Percentiles rank a stretch among this genome's conserved stretches.
Evolutionary conservation across 2,888 invertebrate species (phyloP).

Genomic region (Charanyca ferruginea): DNA sequence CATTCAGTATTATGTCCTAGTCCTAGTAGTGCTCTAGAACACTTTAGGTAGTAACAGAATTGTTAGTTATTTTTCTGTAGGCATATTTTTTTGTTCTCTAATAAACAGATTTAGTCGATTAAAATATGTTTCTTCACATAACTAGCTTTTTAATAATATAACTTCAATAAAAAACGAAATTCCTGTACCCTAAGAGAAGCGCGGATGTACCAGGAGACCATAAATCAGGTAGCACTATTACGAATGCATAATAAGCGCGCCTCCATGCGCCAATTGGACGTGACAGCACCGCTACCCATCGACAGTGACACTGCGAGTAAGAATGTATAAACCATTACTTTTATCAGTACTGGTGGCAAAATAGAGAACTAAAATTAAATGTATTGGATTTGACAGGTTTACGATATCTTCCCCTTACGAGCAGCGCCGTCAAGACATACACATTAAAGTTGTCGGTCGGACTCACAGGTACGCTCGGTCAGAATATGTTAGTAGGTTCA

Average conservation of each 20-base stretch:
- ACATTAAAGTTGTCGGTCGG: conserved; percentile 10
- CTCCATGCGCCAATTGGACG: conserved; percentile 33
- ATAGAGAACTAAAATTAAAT: conserved; percentile 33
- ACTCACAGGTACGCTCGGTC: not conserved
- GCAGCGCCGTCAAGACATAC: conserved; percentile 1
- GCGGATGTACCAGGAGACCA: conserved; percentile 39
- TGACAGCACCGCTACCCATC: conserved; percentile 36
- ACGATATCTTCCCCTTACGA: conserved; percentile 25
- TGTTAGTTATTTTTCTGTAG: too few species aligned
- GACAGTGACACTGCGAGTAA: conserved; percentile 32
- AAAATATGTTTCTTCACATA: too few species aligned
- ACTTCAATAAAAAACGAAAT: too few species aligned
- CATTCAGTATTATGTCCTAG: too few species aligned
- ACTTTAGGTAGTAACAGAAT: too few species aligned
- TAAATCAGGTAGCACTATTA: conserved; percentile 45
- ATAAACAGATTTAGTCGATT: too few species aligned
- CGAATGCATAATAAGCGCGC: conserved; percentile 36
- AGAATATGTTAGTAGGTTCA: conserved; percentile 10
- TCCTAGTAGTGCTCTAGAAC: too few species aligned
- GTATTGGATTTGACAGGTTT: conserved; percentile 36
- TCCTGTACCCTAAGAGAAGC: conserved; percentile 1
- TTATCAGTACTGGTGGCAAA: conserved; percentile 30
- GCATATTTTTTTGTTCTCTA: too few species aligned
- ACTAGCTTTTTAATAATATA: too few species aligned
- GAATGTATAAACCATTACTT: conserved; percentile 25